Evolutionary conservation across 2,113 vertebrate genomes (phyloP), one percentile per base, ranked within the genome.

Genomic region (Prochilodus magdalenae): DNA sequence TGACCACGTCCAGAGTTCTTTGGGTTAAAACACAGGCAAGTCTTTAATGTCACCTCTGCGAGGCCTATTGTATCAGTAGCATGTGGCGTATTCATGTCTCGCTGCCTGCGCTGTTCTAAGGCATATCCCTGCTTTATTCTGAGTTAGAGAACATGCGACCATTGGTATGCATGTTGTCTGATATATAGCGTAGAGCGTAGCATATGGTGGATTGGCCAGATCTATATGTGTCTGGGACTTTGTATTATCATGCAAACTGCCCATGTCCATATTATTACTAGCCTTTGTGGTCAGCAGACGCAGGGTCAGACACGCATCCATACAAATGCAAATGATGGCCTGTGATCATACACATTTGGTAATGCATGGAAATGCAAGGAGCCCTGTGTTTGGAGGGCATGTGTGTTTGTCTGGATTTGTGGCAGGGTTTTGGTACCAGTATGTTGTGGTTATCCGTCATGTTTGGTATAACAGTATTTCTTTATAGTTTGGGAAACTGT

Each of bases 161-260:
- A 40, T 57, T 44, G 77, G 65, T 20, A 59, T 84, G 69, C 51
- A 27, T 57, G 18, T 66, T 55, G 73, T 30, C n/a, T 77, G 18
- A 66, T 44, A 20, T 51, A 29, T 77, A 22, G 15, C 33, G 14
- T 30, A 16, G 1, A 71, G 15, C 22, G 11, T 16, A 63, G 66
- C 81, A 83, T 83, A 74, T 83, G 82, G 69, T 59, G 33, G 62
- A 27, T 59, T 6, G 33, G 49, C n/a, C 76, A 83, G 75, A 83
- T 85, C 57, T 75, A 69, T 70, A 27, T 26, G 13, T 60, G 79
- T 82, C 47, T 85, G 40, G 74, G 20, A 62, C 5, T 74, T 66
- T 66, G 40, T 66, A 71, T 86, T 85, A 59, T 87, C 53, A 86
- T 85, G 85, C 65, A 88, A 85, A 85, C 36, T 49, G 29, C 57